Base-by-base conservation (phyloP, 2,888 invertebrate genomes). In the Patella depressa region DNA sequence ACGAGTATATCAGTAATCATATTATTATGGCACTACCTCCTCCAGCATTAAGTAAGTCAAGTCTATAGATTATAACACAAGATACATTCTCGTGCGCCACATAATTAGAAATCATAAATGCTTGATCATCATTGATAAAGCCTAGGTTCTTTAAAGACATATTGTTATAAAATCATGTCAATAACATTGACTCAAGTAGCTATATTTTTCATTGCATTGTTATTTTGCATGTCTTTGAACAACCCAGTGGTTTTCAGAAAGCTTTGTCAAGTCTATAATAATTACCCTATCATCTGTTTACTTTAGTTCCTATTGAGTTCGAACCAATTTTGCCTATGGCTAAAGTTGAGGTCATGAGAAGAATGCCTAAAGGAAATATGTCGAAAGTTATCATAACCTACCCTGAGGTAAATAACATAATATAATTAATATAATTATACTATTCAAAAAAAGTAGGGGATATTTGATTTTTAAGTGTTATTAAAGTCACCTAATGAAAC, bases 351-450 rank as follows among this genome's bases (percentile, higher is more conserved):
- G 83, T 91, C 45, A 83, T 89, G 19, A 88, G 89, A 72, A 83
- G 88, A 75, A 90, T 91, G 89, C 89, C 89, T 45, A 82, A 88
- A 34, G 89, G 90, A 19, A 85, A 86, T 74, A 79, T 90, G 54
- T 88, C 85, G 34, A 91, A 91, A 82, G 82, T 91, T 74, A 88
- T 91, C 45, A 81, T 90, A 65, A 91, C 91, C 15, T 91, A 88
- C 76, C 75, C 84, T 72, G 82, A 85, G 85, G 90, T 90, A 81
- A 73, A 81, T 78, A 14, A 69, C 11, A 19, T 17, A 19, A 15
- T 3, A 17, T 65, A n/a, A 65, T 65, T n/a, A 19, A 1, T 53
- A 29, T 24, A 24, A 24, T n/a, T n/a, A n/a, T n/a, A n/a, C n/a
- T n/a, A n/a, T n/a, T n/a, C n/a, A n/a, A n/a, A n/a, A n/a, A n/a